Base-by-base conservation (phyloP, 2,797 vertebrate genomes). In the Diplodus puntazzo region DNA sequence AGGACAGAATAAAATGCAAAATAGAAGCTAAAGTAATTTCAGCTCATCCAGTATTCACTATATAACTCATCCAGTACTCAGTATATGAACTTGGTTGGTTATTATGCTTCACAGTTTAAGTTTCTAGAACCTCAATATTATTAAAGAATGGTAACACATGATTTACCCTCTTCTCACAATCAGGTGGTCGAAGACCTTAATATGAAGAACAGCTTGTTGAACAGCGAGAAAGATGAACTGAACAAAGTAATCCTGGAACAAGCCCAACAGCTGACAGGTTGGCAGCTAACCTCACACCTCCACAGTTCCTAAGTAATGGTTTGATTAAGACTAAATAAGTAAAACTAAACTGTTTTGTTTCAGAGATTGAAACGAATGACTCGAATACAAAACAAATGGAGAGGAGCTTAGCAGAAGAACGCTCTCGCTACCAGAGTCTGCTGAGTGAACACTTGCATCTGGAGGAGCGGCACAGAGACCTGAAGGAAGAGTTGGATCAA, bases 401-500 rank as follows among this genome's bases (percentile, higher is more conserved):
- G 89, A 94, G 95, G 1, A 96, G 97, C 61, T 93, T 99, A 80
- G 95, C 94, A 0, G 98, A 98, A 39, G 98, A 98, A 59, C 94
- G 97, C 21, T 88, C 96, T 23, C 96, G 96, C 72, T 98, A 99
- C 87, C 98, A 99, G 92, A 97, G 94, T 91, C 96, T 99, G 65
- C 95, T 99, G 78, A 96, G 96, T 75, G 97, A 99, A 82, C 96
- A 98, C 90, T 96, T 97, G 87, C 95, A 96, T 59, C 91, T 99
- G 68, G 97, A 99, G 91, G 97, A 97, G 80, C 95, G 93, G 0
- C 97, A 98, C 1, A 95, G 93, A 66, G 97, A 98, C 71, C 94
- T 98, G 66, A 96, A 95, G 87, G 97, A 98, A 30, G 96, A 99
- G 80, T 96, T 96, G 95, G 93, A 92, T 42, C 48, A 95, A 11